Evolutionary conservation across 1,140 invertebrate species (phyloP).

Genomic region (Ips typographus): DNA sequence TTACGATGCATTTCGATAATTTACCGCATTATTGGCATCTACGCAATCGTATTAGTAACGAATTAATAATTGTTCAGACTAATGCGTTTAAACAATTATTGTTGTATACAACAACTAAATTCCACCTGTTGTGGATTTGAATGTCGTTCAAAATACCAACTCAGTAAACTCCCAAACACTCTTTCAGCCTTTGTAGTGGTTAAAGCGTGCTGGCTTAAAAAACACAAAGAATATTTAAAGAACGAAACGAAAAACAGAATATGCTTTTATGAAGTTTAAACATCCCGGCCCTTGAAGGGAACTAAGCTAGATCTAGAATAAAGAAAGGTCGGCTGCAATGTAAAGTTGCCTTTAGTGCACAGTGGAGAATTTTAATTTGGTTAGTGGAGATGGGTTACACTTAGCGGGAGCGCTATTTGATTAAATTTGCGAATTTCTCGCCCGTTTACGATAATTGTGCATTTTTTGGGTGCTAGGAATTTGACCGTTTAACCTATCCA

Average conservation of each 20-base stretch:
- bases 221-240: conserved; percentile 35
- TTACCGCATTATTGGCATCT: not conserved
- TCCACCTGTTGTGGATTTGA: no score
- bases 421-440: conserved; percentile 37
- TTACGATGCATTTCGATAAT: conserved; percentile 3
- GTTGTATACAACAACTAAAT: no score
- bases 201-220: not conserved
- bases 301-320: conserved; percentile 36
- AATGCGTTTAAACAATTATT: no score
- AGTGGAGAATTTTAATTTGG: conserved; percentile 36
- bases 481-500: conserved; percentile 8
- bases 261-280: conserved; percentile 35
- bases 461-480: conserved; percentile 18
- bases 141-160: no score
- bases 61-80: no score
- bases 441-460: conserved; percentile 30
- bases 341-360: conserved; percentile 36
- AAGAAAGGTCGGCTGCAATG: conserved; percentile 35
- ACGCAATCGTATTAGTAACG: not conserved
- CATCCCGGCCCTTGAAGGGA: conserved; percentile 16
- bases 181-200: not conserved
- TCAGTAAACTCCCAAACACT: not conserved
- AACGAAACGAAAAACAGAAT: conserved; percentile 33
- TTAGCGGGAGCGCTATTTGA: conserved; percentile 34
- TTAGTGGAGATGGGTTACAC: conserved; percentile 38